A percentile compares a stretch with the other conserved stretches of the same genome.
Evolutionary conservation across 2,113 vertebrate species (phyloP).

Genomic region (Equus przewalskii): DNA sequence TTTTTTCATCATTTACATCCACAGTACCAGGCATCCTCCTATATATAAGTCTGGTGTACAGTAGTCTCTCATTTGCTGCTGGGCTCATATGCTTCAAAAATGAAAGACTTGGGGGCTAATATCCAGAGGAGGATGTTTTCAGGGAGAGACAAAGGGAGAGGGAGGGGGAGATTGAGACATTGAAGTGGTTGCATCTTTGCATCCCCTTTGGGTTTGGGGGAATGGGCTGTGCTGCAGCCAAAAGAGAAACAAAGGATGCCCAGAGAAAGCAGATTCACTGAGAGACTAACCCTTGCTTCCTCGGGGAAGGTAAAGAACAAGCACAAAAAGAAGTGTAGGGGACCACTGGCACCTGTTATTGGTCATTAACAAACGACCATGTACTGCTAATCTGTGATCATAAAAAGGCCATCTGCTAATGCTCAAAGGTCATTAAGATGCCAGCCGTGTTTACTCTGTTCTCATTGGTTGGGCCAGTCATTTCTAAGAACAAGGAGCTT

Average conservation of each 20-base stretch:
- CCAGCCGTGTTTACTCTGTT: conserved; percentile 86
- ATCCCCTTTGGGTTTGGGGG: not conserved
- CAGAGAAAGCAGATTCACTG: not conserved
- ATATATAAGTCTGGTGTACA: not conserved
- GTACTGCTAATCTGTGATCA: conserved; percentile 88
- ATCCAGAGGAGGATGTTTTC: not conserved
- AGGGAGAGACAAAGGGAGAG: accelerated
- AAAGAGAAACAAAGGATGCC: conserved; percentile 52
- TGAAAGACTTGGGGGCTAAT: not conserved
- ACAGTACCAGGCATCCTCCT: not conserved
- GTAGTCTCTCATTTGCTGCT: not conserved
- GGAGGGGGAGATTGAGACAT: not conserved
- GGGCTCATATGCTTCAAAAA: not conserved
- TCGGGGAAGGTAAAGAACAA: conserved; percentile 61
- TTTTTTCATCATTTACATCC: not conserved
- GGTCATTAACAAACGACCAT: conserved; percentile 86
- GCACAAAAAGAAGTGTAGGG: conserved; percentile 70
- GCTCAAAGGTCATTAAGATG: conserved; percentile 91
- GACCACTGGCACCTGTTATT: conserved; percentile 87
- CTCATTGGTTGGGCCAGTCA: conserved; percentile 74
- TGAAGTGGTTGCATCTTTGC: not conserved
- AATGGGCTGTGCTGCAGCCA: not conserved
- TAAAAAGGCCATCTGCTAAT: conserved; percentile 92
- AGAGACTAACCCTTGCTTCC: not conserved
- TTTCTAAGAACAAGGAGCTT: conserved; percentile 83